These are phyloP conservation scores for Yoshiicerus persimilis DNA, from an alignment of 1,140 invertebrate genomes.

Conservation along the genomic window DNA sequence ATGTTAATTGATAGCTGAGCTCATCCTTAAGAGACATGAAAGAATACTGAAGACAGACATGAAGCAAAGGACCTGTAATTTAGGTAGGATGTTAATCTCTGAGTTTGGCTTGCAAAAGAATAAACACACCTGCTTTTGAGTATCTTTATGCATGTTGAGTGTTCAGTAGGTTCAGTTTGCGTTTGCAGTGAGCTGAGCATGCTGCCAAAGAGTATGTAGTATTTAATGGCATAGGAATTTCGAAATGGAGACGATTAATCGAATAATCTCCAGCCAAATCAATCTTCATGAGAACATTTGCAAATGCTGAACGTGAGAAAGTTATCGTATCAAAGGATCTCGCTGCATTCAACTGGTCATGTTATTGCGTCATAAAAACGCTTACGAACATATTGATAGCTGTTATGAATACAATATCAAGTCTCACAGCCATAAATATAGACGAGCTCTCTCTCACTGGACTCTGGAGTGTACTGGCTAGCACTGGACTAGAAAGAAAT, in stretches of 20 bases:
- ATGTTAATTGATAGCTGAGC: background rate
- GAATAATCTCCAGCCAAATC: conserved; percentile 19
- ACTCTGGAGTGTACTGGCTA: background rate
- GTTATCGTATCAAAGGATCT: background rate
- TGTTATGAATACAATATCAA: background rate
- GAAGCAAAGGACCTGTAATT: background rate
- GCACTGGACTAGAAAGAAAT: background rate
- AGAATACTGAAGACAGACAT: background rate
- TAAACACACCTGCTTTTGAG: background rate
- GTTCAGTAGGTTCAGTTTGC: background rate
- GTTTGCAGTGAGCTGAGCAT: background rate
- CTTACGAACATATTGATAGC: background rate
- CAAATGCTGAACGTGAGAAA: conserved; percentile 13
- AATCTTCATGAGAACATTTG: conserved; percentile 14
- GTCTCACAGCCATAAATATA: background rate
- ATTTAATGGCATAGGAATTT: background rate
- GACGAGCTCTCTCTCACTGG: background rate
- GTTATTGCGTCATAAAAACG: conserved; percentile 17
- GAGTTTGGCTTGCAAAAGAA: background rate
- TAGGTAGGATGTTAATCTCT: background rate
- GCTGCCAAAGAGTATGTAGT: background rate
- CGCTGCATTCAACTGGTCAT: background rate
- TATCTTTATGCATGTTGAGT: background rate
- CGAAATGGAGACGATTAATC: conserved; percentile 2
- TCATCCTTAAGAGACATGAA: conserved; percentile 1